These are phyloP conservation scores for Epinephelus fuscoguttatus DNA, from an alignment of 2,113 vertebrate genomes.

Conservation along the genomic window DNA sequence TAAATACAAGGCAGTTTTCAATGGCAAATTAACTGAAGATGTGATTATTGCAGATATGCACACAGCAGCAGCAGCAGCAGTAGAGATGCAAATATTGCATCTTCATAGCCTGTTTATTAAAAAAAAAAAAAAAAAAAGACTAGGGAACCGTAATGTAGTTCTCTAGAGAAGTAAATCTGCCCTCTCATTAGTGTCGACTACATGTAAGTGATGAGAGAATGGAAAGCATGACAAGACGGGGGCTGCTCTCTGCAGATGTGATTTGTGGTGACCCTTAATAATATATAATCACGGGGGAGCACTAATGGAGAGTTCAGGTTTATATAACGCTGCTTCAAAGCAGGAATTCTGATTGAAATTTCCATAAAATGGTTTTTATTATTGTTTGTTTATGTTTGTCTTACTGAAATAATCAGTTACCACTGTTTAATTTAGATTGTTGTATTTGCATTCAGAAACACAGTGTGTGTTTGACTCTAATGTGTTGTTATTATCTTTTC, in stretches of 20 bases:
- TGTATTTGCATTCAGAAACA: not conserved
- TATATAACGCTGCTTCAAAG: not conserved
- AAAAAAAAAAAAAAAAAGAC: too few relatives aligned
- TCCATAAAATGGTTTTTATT: not conserved
- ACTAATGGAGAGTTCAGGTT: conserved; percentile 1
- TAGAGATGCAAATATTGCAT: not conserved
- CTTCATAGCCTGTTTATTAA: not conserved
- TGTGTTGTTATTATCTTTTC: not conserved
- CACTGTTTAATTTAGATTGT: not conserved
- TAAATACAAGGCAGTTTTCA: not conserved
- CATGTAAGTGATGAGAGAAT: not conserved
- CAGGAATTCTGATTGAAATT: too few relatives aligned
- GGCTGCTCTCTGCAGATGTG: not conserved
- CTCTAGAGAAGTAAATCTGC: not conserved
- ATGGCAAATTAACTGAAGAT: not conserved
- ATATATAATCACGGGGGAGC: not conserved
- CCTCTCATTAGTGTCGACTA: not conserved
- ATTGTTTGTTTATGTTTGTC: not conserved
- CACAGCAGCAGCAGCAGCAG: too few relatives aligned
- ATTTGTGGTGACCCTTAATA: not conserved
- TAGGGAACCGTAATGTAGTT: not conserved
- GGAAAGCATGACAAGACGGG: not conserved
- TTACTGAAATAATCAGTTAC: not conserved
- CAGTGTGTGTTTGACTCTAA: not conserved
- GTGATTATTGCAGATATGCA: not conserved